These are phyloP conservation scores for Sphinx pinastri DNA, from an alignment of 2,888 invertebrate genomes.

Conservation along the genomic window DNA sequence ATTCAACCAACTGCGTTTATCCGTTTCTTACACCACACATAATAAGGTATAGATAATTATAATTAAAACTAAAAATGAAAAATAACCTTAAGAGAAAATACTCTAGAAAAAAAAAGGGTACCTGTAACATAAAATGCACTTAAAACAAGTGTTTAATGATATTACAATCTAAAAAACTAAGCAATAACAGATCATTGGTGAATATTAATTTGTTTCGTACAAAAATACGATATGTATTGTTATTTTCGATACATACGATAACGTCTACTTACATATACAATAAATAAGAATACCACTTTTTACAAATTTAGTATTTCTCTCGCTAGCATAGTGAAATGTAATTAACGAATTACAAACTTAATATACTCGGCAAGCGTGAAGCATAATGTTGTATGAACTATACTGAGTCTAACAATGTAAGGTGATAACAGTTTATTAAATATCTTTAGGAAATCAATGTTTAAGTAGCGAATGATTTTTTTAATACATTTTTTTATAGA, in stretches of 20 bases:
- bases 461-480: constrained; percentile 16
- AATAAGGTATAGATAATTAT: constrained; percentile 36
- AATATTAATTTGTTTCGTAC: constrained; percentile 59
- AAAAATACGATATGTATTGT: constrained; percentile 64
- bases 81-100: constrained; percentile 33
- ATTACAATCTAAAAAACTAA: constrained; percentile 37
- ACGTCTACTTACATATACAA: constrained; percentile 30
- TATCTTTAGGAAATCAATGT: constrained; percentile 11
- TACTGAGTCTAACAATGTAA: constrained; percentile 22
- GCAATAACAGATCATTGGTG: constrained; percentile 40
- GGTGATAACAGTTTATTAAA: constrained; percentile 17
- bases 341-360: constrained; percentile 20
- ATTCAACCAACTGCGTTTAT: not conserved
- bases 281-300: constrained; percentile 29
- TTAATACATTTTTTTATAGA: not conserved
- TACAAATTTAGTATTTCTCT: constrained; percentile 24
- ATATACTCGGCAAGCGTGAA: constrained; percentile 15
- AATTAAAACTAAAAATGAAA: constrained; percentile 45
- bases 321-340: constrained; percentile 18
- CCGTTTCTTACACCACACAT: constrained; percentile 34
- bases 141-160: constrained; percentile 41
- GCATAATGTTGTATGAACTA: constrained; percentile 23
- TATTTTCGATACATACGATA: constrained; percentile 56
- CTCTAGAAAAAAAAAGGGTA: constrained; percentile 38
- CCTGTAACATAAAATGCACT: constrained; percentile 44